A percentile compares a stretch with the other conserved stretches of the same genome.
These are phyloP conservation scores for Alces alces DNA, from an alignment of 2,113 vertebrate species.

Conservation along the genomic window DNA sequence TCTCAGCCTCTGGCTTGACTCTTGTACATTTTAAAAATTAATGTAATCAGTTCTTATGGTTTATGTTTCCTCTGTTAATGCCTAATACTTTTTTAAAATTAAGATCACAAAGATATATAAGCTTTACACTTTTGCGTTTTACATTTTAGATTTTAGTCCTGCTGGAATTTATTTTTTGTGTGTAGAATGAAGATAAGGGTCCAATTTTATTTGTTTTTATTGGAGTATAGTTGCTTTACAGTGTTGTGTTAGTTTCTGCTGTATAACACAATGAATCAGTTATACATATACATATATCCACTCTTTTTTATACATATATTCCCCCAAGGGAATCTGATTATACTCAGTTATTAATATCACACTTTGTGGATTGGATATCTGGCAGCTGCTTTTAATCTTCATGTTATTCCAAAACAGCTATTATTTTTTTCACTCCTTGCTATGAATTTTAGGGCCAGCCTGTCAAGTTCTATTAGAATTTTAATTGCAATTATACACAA, in stretches of 20 bases:
- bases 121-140: background rate
- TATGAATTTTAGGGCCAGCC: slow-evolving; percentile 6
- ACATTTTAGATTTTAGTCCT: background rate
- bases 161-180: background rate
- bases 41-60: background rate
- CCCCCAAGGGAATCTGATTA: background rate
- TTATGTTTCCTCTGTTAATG: background rate
- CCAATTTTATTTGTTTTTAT: background rate
- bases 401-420: background rate
- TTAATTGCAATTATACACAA: background rate
- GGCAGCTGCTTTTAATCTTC: background rate
- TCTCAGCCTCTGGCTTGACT: background rate
- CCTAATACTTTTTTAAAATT: background rate
- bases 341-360: background rate
- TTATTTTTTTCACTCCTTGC: background rate
- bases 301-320: background rate
- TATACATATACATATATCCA: background rate
- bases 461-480: background rate
- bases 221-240: background rate
- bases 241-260: background rate
- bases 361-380: background rate
- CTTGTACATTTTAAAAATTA: background rate
- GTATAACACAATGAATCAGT: background rate
- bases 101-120: background rate
- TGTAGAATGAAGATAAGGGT: background rate